Conservation (phyloP, 2,797 vertebrate genomes). For the Sternarchorhynchus goeldii region DNA sequence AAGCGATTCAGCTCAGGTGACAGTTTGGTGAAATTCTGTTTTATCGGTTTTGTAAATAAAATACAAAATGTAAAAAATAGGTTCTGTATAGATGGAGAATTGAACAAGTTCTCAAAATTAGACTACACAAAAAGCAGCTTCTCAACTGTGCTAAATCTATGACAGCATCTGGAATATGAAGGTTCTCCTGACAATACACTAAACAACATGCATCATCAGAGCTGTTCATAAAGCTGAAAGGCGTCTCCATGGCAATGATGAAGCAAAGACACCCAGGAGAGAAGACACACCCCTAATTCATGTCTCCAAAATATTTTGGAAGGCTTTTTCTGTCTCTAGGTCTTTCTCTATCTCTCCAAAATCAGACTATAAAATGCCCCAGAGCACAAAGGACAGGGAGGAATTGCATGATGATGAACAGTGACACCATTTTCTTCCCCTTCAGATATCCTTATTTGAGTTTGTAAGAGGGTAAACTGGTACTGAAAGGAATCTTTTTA, state of each 20-base stretch:
- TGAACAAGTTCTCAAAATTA: no score
- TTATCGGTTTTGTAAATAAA: neutral
- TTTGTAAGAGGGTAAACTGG: slow-evolving; percentile 13
- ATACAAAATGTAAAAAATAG: no score
- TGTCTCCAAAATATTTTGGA: slow-evolving; percentile 24
- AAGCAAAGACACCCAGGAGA: slow-evolving; percentile 1
- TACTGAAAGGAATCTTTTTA: slow-evolving; percentile 9
- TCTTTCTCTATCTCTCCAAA: slow-evolving; percentile 8
- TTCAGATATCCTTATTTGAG: slow-evolving; percentile 10
- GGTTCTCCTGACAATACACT: neutral
- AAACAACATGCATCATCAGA: neutral
- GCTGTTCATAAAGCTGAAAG: neutral
- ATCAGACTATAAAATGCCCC: slow-evolving; percentile 45
- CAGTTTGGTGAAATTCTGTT: neutral
- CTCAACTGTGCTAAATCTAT: no score
- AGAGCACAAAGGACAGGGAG: slow-evolving; percentile 26
- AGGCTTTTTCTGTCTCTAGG: slow-evolving; percentile 15
- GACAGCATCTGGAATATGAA: no score
- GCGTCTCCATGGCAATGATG: neutral
- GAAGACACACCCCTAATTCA: slow-evolving; percentile 16
- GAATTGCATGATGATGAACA: slow-evolving; percentile 36
- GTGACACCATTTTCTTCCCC: slow-evolving; percentile 3
- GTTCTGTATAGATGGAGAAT: no score
- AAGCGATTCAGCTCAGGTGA: slow-evolving; percentile 9
- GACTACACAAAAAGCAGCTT: no score